phyloP scores from a whole-genome alignment of 1,140 invertebrate species.

The Pseudomyrmex flavicornis region DNA sequence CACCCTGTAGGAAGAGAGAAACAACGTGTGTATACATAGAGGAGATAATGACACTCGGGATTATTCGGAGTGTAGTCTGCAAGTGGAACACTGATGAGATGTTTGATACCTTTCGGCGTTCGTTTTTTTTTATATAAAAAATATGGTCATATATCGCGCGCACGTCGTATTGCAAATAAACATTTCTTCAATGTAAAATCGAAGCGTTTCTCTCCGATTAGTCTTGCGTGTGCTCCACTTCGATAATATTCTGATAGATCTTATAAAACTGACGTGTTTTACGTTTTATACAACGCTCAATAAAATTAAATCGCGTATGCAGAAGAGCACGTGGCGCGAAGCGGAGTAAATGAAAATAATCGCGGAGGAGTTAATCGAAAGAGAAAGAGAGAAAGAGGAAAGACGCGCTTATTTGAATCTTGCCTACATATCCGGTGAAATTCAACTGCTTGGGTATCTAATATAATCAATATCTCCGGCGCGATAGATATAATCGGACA shows the following conservation, averaged over 20 bases:
- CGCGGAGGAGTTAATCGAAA: neutral
- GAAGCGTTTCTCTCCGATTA: conserved; percentile 10
- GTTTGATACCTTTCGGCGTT: neutral
- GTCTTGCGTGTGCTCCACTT: conserved; percentile 6
- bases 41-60: conserved; percentile 1
- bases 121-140: neutral
- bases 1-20: conserved; percentile 37
- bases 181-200: neutral
- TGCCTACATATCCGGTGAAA: conserved; percentile 37
- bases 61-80: neutral
- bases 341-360: conserved; percentile 14
- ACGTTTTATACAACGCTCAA: neutral
- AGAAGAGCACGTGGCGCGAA: neutral
- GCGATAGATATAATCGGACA: conserved; percentile 34
- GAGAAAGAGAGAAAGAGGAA: neutral
- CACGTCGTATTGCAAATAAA: neutral
- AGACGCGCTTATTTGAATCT: neutral
- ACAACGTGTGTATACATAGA: neutral
- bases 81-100: neutral
- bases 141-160: neutral
- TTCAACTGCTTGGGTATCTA: conserved; percentile 11
- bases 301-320: conserved; percentile 26
- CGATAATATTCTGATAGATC: neutral
- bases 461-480: neutral
- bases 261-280: too few species aligned